These are phyloP conservation scores for Junco hyemalis DNA, from an alignment of 2,113 vertebrate genomes.

Conservation along the genomic window DNA sequence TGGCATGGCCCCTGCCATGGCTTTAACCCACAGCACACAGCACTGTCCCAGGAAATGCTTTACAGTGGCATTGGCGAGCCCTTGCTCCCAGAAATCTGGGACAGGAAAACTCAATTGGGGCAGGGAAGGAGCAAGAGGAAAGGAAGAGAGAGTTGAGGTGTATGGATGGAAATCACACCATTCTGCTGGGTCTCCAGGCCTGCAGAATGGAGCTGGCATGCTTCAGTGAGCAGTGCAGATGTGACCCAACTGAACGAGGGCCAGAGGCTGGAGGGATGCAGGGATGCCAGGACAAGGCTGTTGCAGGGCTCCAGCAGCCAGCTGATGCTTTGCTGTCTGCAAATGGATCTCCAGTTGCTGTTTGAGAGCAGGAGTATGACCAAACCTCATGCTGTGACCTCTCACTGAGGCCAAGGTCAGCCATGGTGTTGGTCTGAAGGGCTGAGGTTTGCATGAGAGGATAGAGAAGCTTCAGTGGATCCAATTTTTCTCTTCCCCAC, in stretches of 20 bases:
- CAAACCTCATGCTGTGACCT: not conserved
- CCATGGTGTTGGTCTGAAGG: not conserved
- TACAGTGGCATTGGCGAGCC: not conserved
- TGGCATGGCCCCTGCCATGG: not conserved
- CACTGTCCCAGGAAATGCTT: not conserved
- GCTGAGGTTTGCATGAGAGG: not conserved
- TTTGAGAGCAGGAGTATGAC: not conserved
- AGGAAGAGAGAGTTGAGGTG: not conserved
- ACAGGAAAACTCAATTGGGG: not conserved
- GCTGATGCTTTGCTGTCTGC: not conserved
- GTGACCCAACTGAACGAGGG: not conserved
- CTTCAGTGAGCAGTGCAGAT: not conserved
- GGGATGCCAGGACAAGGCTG: accelerated
- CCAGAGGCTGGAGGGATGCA: not conserved
- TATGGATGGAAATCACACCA: not conserved
- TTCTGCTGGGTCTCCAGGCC: not conserved
- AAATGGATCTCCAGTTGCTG: not conserved
- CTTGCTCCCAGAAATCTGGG: not conserved
- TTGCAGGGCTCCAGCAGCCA: not conserved
- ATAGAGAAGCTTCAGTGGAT: not conserved
- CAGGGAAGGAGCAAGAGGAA: not conserved
- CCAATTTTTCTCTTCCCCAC: not conserved
- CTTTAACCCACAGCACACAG: not conserved
- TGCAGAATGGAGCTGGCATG: accelerated
- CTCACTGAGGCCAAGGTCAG: not conserved